phyloP scores from a whole-genome alignment of 2,888 invertebrate genomes.

The Sipha maydis region DNA sequence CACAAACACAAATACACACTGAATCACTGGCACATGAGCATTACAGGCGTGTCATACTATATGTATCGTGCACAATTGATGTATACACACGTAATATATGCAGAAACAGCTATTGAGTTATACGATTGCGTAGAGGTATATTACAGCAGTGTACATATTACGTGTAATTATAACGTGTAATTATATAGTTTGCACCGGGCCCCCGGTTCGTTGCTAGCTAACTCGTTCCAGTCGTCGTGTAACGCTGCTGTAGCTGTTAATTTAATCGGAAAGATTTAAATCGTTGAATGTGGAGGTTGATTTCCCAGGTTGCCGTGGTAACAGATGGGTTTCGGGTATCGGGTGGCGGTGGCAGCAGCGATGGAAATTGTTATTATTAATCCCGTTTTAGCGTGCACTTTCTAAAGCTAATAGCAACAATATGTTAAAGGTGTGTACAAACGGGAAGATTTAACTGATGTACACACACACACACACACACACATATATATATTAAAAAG shows the following conservation, averaged over 20 bases:
- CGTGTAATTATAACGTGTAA: no score
- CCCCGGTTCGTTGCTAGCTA: background rate
- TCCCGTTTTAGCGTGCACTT: slow-evolving; percentile 33
- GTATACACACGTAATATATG: no score
- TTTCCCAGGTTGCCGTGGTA: slow-evolving; percentile 6
- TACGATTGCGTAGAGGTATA: background rate
- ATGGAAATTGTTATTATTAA: slow-evolving; percentile 45
- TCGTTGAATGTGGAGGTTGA: background rate
- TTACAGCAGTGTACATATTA: background rate
- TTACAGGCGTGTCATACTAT: no score
- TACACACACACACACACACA: background rate
- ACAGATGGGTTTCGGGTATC: background rate
- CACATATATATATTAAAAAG: background rate
- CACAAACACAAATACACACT: no score
- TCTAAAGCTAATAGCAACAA: slow-evolving; percentile 21
- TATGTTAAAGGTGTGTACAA: slow-evolving; percentile 3
- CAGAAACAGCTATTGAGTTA: background rate
- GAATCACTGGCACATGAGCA: no score
- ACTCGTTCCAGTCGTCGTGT: background rate
- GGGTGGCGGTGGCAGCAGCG: background rate
- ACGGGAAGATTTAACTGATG: background rate
- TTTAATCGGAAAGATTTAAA: slow-evolving; percentile 46
- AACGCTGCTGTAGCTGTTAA: background rate
- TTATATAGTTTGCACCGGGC: background rate
- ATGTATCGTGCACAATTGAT: no score